Conservation (phyloP, 1,140 invertebrate species). For the Venustaconcha ellipsiformis region DNA sequence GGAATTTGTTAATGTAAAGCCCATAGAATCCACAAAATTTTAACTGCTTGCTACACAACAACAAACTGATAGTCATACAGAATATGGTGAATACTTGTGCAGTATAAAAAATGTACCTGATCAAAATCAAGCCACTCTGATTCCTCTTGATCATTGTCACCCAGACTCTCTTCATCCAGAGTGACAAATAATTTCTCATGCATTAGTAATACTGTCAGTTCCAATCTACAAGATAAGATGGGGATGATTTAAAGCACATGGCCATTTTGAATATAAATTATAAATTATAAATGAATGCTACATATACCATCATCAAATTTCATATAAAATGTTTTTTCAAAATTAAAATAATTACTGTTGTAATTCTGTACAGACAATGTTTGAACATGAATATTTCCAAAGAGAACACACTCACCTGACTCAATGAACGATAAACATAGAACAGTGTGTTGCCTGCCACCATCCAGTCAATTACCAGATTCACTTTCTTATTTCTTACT, state of each 20-base stretch:
- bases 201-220: constrained; percentile 56
- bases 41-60: not conserved
- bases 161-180: not conserved
- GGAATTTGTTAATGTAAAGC: not conserved
- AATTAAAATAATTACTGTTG: not conserved
- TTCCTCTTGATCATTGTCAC: constrained; percentile 4
- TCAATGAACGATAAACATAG: too few relatives aligned
- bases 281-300: too few relatives aligned
- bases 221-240: constrained; percentile 37
- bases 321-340: not conserved
- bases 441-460: too few relatives aligned
- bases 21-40: not conserved
- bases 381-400: not conserved
- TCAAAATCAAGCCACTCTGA: constrained; percentile 45
- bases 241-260: not conserved
- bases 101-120: constrained; percentile 22
- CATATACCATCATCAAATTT: not conserved
- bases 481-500: too few relatives aligned
- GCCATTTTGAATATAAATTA: too few relatives aligned
- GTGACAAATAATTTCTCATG: constrained; percentile 44
- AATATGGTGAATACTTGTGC: not conserved
- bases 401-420: not conserved
- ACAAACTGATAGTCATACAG: not conserved
- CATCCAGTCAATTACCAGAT: too few relatives aligned
- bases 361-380: not conserved